Conservation (phyloP, 2,113 vertebrate genomes). For the Platichthys stellatus region DNA sequence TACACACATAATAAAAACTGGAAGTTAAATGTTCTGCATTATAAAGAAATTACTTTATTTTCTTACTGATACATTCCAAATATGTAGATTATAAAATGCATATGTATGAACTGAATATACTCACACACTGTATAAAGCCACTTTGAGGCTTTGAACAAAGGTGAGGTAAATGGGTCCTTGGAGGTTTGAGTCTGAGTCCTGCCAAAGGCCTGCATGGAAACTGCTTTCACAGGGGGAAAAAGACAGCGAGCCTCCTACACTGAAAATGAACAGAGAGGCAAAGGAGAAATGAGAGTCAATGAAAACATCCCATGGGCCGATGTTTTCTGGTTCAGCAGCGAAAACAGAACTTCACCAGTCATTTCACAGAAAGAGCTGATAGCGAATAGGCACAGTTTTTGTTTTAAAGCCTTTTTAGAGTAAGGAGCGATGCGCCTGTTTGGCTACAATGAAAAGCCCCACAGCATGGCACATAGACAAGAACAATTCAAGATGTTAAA, state of each 20-base stretch:
- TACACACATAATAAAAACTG: background rate
- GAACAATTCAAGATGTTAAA: background rate
- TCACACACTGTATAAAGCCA: slow-evolving; percentile 19
- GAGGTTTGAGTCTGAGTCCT: slow-evolving; percentile 58
- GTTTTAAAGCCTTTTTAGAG: background rate
- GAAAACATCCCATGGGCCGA: slow-evolving; percentile 51
- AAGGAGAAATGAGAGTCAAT: slow-evolving; percentile 66
- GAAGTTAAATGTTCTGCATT: background rate
- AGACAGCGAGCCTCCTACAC: slow-evolving; percentile 57
- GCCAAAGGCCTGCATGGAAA: slow-evolving; percentile 66
- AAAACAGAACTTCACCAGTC: slow-evolving; percentile 38
- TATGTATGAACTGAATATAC: background rate
- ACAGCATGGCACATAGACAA: background rate
- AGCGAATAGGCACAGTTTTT: slow-evolving; percentile 4
- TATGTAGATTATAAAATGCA: background rate
- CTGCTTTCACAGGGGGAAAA: slow-evolving; percentile 71
- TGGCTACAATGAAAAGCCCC: background rate
- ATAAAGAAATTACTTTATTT: too few relatives aligned
- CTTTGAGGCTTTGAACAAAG: slow-evolving; percentile 57
- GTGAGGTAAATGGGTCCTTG: slow-evolving; percentile 46
- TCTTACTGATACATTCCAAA: background rate
- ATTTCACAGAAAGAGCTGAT: slow-evolving; percentile 40
- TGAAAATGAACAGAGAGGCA: slow-evolving; percentile 52
- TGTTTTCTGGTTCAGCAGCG: slow-evolving; percentile 54
- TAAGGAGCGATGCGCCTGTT: too few relatives aligned